Base-by-base conservation (phyloP, 1,140 invertebrate genomes). In the Sycophaga agraensis region DNA sequence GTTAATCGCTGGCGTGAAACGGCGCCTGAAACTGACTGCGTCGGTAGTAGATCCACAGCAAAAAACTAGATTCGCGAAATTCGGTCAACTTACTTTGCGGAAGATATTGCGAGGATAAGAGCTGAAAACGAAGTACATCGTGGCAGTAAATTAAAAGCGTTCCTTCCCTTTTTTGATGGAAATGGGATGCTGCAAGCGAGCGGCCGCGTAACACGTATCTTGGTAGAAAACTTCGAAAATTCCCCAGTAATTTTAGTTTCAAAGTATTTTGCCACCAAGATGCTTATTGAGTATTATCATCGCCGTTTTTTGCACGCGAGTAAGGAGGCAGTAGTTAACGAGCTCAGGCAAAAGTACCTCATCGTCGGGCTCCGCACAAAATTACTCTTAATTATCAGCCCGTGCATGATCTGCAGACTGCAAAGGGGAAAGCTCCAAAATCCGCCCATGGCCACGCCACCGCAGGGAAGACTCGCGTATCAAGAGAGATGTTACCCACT, bases 311-410 rank as follows among this genome's bases (percentile, higher is more conserved):
- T 19, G 31, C 68, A 72, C 46, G 4, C 5, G 4, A 31, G 28
- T 31, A 31, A 31, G 4, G 28, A 31, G 11, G 11, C 28, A 4
- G 28, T 31, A 31, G 4, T 31, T 6, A 31, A 49, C 42, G 3
- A 65, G 42, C 1, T 56, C 26, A 2, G 66, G 71, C 53, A 66
- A 55, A 2, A 70, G 64, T 48, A 65, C 67, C n/a, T 21, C 14
- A 26, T 26, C 14, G 11, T 46, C 8, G 21, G 45, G 5, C 24
- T 46, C 2, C 9, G 45, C 24, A 46, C 6, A 2, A 26, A 5
- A 11, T 46, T 46, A 26, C 45, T n/a, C 7, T 43, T 7, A 4
- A n/a, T 43, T 22, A 12, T 22, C 16, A 43, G 42, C 5, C 3
- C 4, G 7, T 43, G 16, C 42, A 6, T 43, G 2, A 21, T 19